Base-by-base conservation (phyloP, 2,888 invertebrate species). In the Tethea ocularis region DNA sequence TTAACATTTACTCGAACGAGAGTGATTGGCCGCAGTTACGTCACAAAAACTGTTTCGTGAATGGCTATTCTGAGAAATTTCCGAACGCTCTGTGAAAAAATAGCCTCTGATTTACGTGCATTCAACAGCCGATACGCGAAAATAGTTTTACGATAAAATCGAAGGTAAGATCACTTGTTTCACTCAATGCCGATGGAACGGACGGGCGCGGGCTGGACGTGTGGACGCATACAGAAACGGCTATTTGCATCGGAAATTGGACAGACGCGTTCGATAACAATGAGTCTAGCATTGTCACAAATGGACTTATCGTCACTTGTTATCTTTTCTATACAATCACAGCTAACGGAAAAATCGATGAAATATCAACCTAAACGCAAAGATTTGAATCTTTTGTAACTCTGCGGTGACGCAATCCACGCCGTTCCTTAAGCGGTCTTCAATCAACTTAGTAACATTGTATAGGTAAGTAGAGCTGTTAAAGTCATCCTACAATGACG, bases 101-200 rank as follows among this genome's bases (percentile, higher is more conserved):
- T 86, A 85, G 77, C 77, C 68, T 82, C 80, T 83, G 89, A 86
- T 89, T 89, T 87, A 89, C 84, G 83, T 77, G 75, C 78, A 81
- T 78, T 82, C 76, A 82, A 77, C 79, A 75, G 75, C 75, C 75
- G 78, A 80, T 84, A 74, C 68, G 79, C 84, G 74, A 78, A 89
- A 89, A 90, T 89, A 90, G 88, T 80, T 88, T 86, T 79, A 87
- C 83, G 84, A 87, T 84, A 81, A 82, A 79, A 72, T 68, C 71
- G 80, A 83, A 83, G 79, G 83, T 79, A 81, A 81, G 72, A 73
- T 69, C 64, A 61, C 64, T 69, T 68, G 63, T 61, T 71, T 57
- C 59, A 66, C 71, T 74, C 61, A 67, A 68, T 68, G 63, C 52
- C 33, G 24, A 26, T 51, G 51, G 29, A 38, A 5, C 22, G 22